Conservation (phyloP, 2,888 invertebrate species). For the Macrophya alboannulata region DNA sequence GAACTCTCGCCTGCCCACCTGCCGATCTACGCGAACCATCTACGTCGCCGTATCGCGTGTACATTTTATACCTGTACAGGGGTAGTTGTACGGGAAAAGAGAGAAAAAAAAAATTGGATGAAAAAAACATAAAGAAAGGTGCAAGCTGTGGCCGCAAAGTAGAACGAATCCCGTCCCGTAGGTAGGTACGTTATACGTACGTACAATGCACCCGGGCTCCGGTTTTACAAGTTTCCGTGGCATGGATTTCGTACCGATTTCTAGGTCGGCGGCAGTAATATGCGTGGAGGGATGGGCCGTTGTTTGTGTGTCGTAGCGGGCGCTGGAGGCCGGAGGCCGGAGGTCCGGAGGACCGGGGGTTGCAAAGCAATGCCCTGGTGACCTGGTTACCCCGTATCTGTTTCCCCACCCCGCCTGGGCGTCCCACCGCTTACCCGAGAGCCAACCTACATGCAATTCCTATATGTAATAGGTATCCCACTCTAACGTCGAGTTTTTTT, state of each 20-base stretch:
- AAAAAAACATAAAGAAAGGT: slow-evolving; percentile 53
- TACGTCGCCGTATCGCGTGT: not conserved
- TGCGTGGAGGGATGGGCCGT: slow-evolving; percentile 63
- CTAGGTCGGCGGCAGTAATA: slow-evolving; percentile 60
- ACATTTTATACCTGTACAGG: not conserved
- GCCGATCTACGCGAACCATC: slow-evolving; percentile 10
- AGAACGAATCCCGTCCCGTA: slow-evolving; percentile 64
- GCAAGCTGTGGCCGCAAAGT: slow-evolving; percentile 61
- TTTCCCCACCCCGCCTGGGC: slow-evolving; percentile 53
- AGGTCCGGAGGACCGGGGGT: slow-evolving; percentile 63
- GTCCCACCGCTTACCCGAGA: not conserved
- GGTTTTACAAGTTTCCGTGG: not conserved
- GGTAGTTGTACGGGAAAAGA: not conserved
- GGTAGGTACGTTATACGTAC: not conserved
- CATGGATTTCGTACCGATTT: slow-evolving; percentile 24
- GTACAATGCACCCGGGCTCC: not conserved
- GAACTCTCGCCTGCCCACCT: not conserved
- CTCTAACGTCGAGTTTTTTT: too few relatives aligned
- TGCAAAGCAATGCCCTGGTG: slow-evolving; percentile 74
- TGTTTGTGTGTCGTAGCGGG: slow-evolving; percentile 68
- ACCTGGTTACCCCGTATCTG: slow-evolving; percentile 74
- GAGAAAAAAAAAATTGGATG: not conserved
- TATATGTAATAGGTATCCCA: not conserved
- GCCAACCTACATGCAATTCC: slow-evolving; percentile 29
- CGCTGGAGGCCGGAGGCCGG: slow-evolving; percentile 9